phyloP scores from a whole-genome alignment of 23 tunicate genomes.

The Botrylloides violaceus region DNA sequence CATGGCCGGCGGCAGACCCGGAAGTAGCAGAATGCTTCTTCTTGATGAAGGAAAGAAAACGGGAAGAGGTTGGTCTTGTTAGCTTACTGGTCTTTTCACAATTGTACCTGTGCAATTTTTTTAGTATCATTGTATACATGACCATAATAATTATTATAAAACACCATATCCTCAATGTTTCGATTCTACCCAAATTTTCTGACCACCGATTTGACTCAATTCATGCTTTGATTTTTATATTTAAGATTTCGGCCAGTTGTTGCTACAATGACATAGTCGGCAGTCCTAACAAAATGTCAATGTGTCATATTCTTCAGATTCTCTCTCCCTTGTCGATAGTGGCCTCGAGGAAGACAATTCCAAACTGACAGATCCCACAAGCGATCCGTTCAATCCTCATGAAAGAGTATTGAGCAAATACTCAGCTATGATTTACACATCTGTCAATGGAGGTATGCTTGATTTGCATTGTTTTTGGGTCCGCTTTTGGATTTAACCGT shows the following conservation, averaged over 20 bases:
- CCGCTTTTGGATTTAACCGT: too few species aligned
- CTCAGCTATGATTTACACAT: slow-evolving; percentile 83
- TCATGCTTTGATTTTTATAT: too few species aligned
- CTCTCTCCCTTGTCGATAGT: slow-evolving; percentile 63
- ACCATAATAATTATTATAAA: too few species aligned
- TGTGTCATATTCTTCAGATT: slow-evolving; percentile 55
- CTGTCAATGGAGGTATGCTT: slow-evolving; percentile 49
- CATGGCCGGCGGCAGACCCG: slow-evolving; percentile 91
- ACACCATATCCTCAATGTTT: not conserved
- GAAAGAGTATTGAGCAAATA: slow-evolving; percentile 81
- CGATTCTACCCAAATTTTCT: not conserved
- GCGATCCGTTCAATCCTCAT: slow-evolving; percentile 83
- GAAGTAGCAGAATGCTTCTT: slow-evolving; percentile 82
- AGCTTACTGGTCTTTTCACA: not conserved
- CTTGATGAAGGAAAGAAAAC: slow-evolving; percentile 79
- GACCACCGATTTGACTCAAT: too few species aligned
- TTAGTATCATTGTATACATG: too few species aligned
- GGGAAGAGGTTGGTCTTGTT: slow-evolving; percentile 48
- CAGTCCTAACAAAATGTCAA: too few species aligned
- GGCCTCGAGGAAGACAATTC: slow-evolving; percentile 86
- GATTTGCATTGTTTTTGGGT: too few species aligned
- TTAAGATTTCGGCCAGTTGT: too few species aligned
- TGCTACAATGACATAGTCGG: too few species aligned
- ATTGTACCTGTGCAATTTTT: too few species aligned
- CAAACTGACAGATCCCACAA: slow-evolving; percentile 70